Conservation (phyloP, 2,113 vertebrate species). For the Mesembrinibis cayennensis region DNA sequence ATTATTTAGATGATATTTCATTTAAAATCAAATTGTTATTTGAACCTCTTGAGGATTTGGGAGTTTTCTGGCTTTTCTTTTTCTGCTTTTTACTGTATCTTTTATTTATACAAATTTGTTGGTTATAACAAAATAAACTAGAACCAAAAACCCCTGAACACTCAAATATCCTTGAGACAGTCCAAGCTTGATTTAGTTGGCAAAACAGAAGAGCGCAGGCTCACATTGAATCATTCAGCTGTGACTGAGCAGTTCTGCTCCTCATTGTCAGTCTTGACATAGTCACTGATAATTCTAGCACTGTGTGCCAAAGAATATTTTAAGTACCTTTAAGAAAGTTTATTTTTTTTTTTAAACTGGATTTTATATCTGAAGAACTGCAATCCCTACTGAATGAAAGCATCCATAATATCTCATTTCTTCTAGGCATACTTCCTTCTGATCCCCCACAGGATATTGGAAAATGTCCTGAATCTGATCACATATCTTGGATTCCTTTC, state of each 20-base stretch:
- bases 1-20: neutral
- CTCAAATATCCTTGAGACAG: neutral
- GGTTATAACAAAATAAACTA: neutral
- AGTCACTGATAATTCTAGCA: neutral
- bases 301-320: neutral
- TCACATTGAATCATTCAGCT: neutral
- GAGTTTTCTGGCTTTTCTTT: neutral
- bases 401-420: conserved; percentile 20
- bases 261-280: neutral
- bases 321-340: neutral
- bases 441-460: conserved; percentile 77
- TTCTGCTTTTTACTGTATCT: neutral
- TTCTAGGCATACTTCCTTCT: conserved; percentile 73
- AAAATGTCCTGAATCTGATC: conserved; percentile 76
- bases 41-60: neutral
- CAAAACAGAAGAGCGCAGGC: neutral
- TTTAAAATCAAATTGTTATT: neutral
- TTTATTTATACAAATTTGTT: neutral
- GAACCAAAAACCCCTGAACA: neutral
- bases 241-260: neutral
- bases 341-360: neutral
- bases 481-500: conserved; percentile 80
- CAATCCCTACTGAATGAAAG: neutral
- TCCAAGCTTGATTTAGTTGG: neutral
- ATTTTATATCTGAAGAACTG: neutral